These are phyloP conservation scores for Hestina assimilis DNA, from an alignment of 1,140 invertebrate genomes.

Conservation along the genomic window DNA sequence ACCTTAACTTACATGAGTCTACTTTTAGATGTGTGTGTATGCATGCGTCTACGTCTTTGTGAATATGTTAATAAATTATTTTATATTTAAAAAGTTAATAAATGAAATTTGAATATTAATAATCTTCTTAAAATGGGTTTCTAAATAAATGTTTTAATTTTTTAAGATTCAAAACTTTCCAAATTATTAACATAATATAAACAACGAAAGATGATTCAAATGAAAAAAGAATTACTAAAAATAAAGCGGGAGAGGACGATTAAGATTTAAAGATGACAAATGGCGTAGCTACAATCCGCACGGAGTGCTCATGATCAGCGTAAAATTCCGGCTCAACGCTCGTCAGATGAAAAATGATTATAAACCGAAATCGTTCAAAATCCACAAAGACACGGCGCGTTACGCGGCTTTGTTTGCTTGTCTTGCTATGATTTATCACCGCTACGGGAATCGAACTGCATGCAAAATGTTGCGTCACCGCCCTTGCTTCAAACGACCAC, in stretches of 20 bases:
- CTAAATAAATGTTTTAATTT: too few relatives aligned
- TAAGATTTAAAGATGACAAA: constrained; percentile 23
- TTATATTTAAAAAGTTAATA: background rate
- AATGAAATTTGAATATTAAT: too few relatives aligned
- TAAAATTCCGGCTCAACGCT: constrained; percentile 53
- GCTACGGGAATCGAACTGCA: constrained; percentile 52
- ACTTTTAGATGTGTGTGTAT: too few relatives aligned
- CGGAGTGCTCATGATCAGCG: constrained; percentile 53
- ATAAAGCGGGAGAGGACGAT: constrained; percentile 9
- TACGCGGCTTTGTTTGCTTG: constrained; percentile 74
- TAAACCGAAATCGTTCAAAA: constrained; percentile 74
- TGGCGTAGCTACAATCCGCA: background rate
- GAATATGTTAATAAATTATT: too few relatives aligned
- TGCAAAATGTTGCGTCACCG: constrained; percentile 75
- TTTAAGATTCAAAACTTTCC: too few relatives aligned
- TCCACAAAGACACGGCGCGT: constrained; percentile 76
- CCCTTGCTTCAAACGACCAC: constrained; percentile 36
- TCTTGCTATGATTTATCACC: constrained; percentile 62
- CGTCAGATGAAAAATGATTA: constrained; percentile 71
- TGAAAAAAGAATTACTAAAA: background rate
- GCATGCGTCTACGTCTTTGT: too few relatives aligned
- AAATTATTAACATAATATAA: background rate
- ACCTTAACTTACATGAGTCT: too few relatives aligned
- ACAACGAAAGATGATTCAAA: background rate
- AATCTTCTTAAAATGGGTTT: too few relatives aligned